Evolutionary conservation across 1,140 invertebrate genomes (phyloP), one percentile per base, ranked within the genome.

Genomic region (Holcopasites calliopsidis): DNA sequence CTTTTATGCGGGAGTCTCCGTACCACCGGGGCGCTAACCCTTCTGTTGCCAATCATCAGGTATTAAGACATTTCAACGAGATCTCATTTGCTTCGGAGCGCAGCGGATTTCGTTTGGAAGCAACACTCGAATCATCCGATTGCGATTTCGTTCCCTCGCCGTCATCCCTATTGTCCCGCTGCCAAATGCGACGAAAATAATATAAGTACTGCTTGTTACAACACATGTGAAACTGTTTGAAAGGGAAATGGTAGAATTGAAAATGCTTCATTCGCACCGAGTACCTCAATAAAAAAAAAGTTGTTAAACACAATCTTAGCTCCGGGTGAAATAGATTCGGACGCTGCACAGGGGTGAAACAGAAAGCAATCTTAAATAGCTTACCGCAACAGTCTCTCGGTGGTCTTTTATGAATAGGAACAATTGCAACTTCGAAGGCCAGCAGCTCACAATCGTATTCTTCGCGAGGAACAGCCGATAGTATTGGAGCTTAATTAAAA

Each of bases 401-500:
- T 21, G 23, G 52, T 57, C 73, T 55, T 61, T 76, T 71, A 76
- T 44, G 66, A 69, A 11, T 40, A 2, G 33, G 68, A 50, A 80
- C 75, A 82, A 82, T 80, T 55, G 66, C 44, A 44, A 31, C 26
- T 21, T 5, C 54, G 47, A 58, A 28, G 54, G 28, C 54, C 35
- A 66, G 33, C 62, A 31, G 54, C 16, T 40, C n/a, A 79, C 66
- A 73, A 83, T 79, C 68, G 81, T 40, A 80, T 83, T 84, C 77
- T 83, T 73, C 31, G 40, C 47, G 26, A 68, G 28, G 35, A 65
- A 57, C n/a, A 47, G 64, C n/a, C 68, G 52, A 44, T 66, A 47
- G 50, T 62, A 77, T 81, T 68, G 55, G 38, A 47, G 77, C 79
- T 52, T 84, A 84, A 84, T 84, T 84, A 84, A 84, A 83, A 83